Base-by-base conservation (phyloP, 2,888 invertebrate species). In the Drosophila mimetica region DNA sequence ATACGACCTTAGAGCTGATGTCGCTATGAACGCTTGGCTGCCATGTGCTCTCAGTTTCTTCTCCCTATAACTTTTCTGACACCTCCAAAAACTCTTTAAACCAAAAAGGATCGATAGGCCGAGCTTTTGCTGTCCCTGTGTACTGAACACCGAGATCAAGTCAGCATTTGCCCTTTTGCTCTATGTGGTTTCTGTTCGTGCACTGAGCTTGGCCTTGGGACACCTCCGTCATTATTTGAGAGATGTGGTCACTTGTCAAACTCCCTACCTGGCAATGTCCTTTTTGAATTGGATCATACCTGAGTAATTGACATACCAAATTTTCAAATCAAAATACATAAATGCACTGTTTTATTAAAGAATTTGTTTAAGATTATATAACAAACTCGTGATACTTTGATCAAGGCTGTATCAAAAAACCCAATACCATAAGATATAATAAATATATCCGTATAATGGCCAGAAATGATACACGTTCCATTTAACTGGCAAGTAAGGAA, bases 181-280 rank as follows among this genome's bases (percentile, higher is more conserved):
- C 94, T 92, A 94, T 92, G 93, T 94, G 94, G 94, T 94, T 94
- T 94, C 94, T 93, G 94, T 94, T 93, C 94, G n/a, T n/a, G 93
- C 64, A 42, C 47, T 93, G 22, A 22, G 22, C 22, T 22, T 2
- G 22, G 2, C 22, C 4, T 22, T 2, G 22, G 22, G 2, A 22
- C 22, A 59, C 44, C 59, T 59, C 36, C 59, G 59, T 51, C 51
- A 51, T 28, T 42, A 36, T 57, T 57, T 57, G 32, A 57, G 41
- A 57, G 53, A 53, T 53, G 42, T 53, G 14, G 30, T 41, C 57
- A 47, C 57, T 48, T 46, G 57, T 41, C 48, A 57, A 57, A 57
- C 47, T 57, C 41, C 55, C 46, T 55, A 42, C 52, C 50, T 25
- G 41, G 41, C 41, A 42, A 41, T 52, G 18, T 32, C 30, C 32